phyloP scores from a whole-genome alignment of 2,113 vertebrate genomes.

The Dinomys branickii region DNA sequence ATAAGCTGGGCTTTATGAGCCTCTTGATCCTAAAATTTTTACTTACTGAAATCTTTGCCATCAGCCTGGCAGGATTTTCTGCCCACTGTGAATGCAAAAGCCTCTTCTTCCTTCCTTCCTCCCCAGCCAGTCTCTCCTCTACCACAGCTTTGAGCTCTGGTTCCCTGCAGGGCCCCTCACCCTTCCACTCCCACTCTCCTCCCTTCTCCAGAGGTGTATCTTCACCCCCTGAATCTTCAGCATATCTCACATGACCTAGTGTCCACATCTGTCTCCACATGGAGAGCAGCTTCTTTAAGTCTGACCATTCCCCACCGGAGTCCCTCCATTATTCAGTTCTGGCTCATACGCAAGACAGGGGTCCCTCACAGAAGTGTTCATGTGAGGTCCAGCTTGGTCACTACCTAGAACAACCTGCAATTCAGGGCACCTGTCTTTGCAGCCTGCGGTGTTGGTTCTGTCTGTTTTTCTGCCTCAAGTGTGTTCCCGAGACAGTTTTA shows the following conservation, averaged over 20 bases:
- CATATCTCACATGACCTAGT: rapidly evolving
- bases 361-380: rapidly evolving
- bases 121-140: too few relatives aligned
- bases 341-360: neutral
- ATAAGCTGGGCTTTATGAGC: rapidly evolving
- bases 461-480: too few relatives aligned
- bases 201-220: rapidly evolving
- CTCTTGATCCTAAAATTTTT: neutral
- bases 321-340: neutral
- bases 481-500: rapidly evolving
- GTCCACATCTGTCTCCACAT: neutral
- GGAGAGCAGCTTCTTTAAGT: neutral
- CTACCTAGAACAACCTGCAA: neutral
- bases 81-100: rapidly evolving
- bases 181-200: neutral
- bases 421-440: neutral
- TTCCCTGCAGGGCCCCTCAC: rapidly evolving
- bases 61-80: rapidly evolving
- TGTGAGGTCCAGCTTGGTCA: neutral
- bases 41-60: neutral
- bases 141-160: too few relatives aligned
- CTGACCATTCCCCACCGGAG: neutral
- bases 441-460: neutral
- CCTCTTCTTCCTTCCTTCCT: too few relatives aligned
- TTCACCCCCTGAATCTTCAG: too few relatives aligned